Base-by-base conservation (phyloP, 1,140 invertebrate genomes). In the Bactericera cockerelli region DNA sequence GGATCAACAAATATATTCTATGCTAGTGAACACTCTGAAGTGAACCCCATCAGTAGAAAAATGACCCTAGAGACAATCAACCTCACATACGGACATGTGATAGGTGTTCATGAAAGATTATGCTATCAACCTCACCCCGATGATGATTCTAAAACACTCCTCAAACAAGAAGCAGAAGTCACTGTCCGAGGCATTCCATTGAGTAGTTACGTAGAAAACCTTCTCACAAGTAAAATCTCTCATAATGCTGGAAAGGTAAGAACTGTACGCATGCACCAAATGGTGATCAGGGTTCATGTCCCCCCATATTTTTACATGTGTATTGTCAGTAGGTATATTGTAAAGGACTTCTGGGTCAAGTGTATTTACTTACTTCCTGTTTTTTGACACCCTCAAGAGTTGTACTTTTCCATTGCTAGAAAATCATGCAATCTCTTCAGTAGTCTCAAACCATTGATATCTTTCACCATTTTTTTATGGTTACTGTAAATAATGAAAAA, bases 61-160 rank as follows among this genome's bases (percentile, higher is more conserved):
- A 95, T 98, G 90, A 83, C 83, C 11, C 70, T 98, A 10, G 87
- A 86, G 70, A 95, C 94, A 21, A 87, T 83, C 76, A 99, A 99
- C 75, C 82, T 97, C 76, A 93, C 90, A 65, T 93, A 95, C 68
- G 86, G 87, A 66, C 86, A 83, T 61, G 88, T 90, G 66, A 84
- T 98, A 39, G 88, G 88, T 62, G 89, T 98, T 28, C 87, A 94
- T 74, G 94, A 98, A 74, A 88, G 86, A 25, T 73, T 98, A 28
- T 83, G 81, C 57, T 98, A 98, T 68, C 78, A 77, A 55, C 90
- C 88, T 6, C 87, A 97, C 77, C 93, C 94, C 0, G 72, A 79
- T 14, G 86, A 90, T 68, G 63, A 80, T 1, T 70, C 73, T 42
- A 93, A 93, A 74, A 98, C 95, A 1, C 73, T 94, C 22, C 71